Evolutionary conservation across 2,888 invertebrate species (phyloP), one percentile per base, ranked within the genome.

Genomic region (Carterocephalus palaemon): DNA sequence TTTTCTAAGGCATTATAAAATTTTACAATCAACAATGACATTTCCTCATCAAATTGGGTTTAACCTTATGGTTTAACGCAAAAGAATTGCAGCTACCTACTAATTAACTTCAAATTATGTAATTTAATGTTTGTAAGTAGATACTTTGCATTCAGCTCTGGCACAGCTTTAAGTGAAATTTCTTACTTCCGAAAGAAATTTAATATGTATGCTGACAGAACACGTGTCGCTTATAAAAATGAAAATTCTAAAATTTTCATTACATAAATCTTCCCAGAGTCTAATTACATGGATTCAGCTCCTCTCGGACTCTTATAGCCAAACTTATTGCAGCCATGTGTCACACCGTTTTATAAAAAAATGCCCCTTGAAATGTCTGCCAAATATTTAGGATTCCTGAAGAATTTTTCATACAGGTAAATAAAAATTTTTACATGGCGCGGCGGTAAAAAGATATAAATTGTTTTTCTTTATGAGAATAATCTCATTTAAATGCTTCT

Each of bases 211-310:
- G 13, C 33, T 26, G 19, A 12, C n/a, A n/a, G 33, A 19, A 68
- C 70, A 72, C 73, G 70, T 72, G 72, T 67, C 67, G 28, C 64
- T 57, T 62, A 66, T 65, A 70, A 79, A 80, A 80, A 75, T 76
- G 77, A 72, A 73, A 80, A 82, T 82, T 81, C 71, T 63, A 67
- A 70, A 70, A 75, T 79, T 79, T 73, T 69, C 70, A 62, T 69
- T 56, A 65, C 77, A 82, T 85, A 84, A 85, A 84, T 84, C 83
- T 78, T 73, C 62, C 53, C 65, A 49, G 65, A 73, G 76, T 84
- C 83, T 84, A 85, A 85, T 84, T 84, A 84, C 77, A 71, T 61
- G 69, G 73, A 77, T 75, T 71, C 76, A 70, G 72, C 68, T 65
- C 68, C 69, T 67, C 72, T 65, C 68, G 70, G 68, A 71, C 69